phyloP scores from a whole-genome alignment of 2,888 invertebrate species.

The Capitulum mitella region DNA sequence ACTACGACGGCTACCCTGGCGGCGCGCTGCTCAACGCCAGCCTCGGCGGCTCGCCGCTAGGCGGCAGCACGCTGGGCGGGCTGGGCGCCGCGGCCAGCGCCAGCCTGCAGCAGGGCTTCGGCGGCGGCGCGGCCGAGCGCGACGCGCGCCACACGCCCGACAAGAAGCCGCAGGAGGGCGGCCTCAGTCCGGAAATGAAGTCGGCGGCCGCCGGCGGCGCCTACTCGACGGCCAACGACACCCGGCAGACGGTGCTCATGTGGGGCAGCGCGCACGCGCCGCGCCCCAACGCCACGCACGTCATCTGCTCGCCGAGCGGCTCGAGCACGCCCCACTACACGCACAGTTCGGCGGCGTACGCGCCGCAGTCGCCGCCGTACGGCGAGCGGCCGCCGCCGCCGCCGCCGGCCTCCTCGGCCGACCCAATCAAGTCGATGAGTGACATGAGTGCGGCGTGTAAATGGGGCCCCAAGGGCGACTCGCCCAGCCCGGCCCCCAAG shows the following conservation, averaged over 20 bases:
- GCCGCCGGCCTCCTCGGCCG: constrained; percentile 29
- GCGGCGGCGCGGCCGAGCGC: constrained; percentile 25
- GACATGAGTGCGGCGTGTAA: constrained; percentile 51
- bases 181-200: constrained; percentile 28
- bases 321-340: constrained; percentile 37
- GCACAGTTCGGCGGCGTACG: constrained; percentile 36
- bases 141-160: constrained; percentile 29
- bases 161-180: background rate
- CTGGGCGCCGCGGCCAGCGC: constrained; percentile 30
- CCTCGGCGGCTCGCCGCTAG: background rate
- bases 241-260: constrained; percentile 85
- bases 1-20: constrained; percentile 34
- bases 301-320: constrained; percentile 36
- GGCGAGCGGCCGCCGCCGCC: constrained; percentile 34
- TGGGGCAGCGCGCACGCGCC: constrained; percentile 56
- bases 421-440: constrained; percentile 41
- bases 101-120: background rate
- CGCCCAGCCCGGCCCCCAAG: constrained; percentile 53
- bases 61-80: constrained; percentile 28
- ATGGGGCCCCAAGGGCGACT: constrained; percentile 34
- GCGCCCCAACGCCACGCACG: constrained; percentile 39
- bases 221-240: constrained; percentile 47
- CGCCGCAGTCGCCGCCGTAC: constrained; percentile 43
- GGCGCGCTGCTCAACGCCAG: constrained; percentile 31
- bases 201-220: constrained; percentile 35